Evolutionary conservation across 1,140 invertebrate species (phyloP), one percentile per base, ranked within the genome.

Genomic region (Pachyrhynchus sulphureomaculatus): DNA sequence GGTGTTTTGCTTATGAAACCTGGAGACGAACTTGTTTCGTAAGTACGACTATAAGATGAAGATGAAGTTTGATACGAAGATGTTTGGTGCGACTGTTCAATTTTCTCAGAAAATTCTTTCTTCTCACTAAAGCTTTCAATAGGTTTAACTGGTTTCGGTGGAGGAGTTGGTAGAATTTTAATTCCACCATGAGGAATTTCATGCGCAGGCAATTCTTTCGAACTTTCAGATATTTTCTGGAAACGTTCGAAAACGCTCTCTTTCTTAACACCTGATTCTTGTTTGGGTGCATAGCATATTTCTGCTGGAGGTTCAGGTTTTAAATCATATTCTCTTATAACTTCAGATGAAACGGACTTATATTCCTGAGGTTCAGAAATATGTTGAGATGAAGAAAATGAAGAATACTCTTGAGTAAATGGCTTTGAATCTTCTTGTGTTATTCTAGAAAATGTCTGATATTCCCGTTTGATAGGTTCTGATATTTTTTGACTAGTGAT

Each of bases 281-380:
- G 75, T 34, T 56, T 59, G 8, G 67, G 63, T 4, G 82, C 80
- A 26, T 61, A 88, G 32, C 83, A 83, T 15, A 88, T 86, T 76
- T 88, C 84, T n/a, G 87, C 86, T 8, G 87, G 86, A 20, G 87
- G 84, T 71, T 87, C 88, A 0, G 87, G 88, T 52, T 83, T 79
- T 0, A 89, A 65, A 71, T 82, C 81, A 34, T 88, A 80, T 60
- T 82, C 80, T 41, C 73, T 64, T 12, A 75, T 64, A 39, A 55
- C 20, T n/a, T 62, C 51, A 4, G 52, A 48, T 4, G 66, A 53
- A 32, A 59, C 56, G 17, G 36, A 73, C 65, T 21, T 68, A 66
- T 64, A 64, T 13, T 64, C 24, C 33, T 53, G 36, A 71, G 60
- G 12, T 53, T 69, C 32, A 62, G 65, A 0, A 65, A 65, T n/a